Base-by-base conservation (phyloP, 1,140 invertebrate genomes). In the Epicauta chinensis region DNA sequence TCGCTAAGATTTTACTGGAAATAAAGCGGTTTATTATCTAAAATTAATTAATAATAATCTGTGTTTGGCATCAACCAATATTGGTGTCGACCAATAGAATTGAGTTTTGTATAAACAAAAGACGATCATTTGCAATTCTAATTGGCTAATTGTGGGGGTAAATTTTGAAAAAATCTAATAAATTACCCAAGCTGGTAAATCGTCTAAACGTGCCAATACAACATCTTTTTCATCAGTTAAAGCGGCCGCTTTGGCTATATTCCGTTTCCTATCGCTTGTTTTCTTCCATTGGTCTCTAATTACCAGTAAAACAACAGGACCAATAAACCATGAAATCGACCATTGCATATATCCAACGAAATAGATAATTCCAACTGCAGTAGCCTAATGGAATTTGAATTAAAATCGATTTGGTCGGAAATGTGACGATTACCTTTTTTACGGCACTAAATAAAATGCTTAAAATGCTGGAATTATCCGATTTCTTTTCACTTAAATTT, bases 171-270 rank as follows among this genome's bases (percentile, higher is more conserved):
- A 23, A 23, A 23, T 23, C 23, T 23, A n/a, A n/a, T n/a, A n/a
- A n/a, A n/a, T n/a, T 10, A 91, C 91, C 93, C 93, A 97, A 12
- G 90, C 87, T 4, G 93, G 92, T 56, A 97, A 73, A 75, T 95
- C 91, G 65, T 91, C 82, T 50, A 96, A 79, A 65, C 86, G 75
- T 2, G 85, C 89, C 37, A 90, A 73, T 47, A 97, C 88, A 15
- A 93, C 81, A 59, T 89, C 84, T 72, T 93, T 91, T 73, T 96
- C 92, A 55, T 86, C 86, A 12, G 81, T 76, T 61, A 84, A 67
- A 7, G 88, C 87, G 12, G 85, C 81, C 10, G 84, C 81, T 73
- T 93, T 89, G 16, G 90, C 86, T 48, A 90, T 79, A 55, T 83
- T 81, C 58, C 90, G 79, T 63, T 82, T 82, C 40, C 85, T 77